Base-by-base conservation (phyloP, 2,888 invertebrate species). In the Carcina quercana region DNA sequence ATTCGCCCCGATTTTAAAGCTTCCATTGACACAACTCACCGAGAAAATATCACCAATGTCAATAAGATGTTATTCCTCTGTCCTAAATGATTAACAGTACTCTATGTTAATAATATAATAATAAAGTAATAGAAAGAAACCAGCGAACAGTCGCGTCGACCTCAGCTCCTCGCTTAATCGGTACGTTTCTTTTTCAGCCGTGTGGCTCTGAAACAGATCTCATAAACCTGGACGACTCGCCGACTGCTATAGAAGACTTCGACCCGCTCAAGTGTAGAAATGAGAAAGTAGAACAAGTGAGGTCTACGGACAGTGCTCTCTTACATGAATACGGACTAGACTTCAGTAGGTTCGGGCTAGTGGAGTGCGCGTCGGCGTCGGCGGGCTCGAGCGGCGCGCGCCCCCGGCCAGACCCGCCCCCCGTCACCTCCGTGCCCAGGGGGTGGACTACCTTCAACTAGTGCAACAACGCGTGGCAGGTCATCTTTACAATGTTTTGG, bases 321-420 rank as follows among this genome's bases (percentile, higher is more conserved):
- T 79, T 92, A 42, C 88, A 89, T 52, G 91, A 92, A 52, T 92
- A 92, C 53, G 92, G 92, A 32, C 73, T 92, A 45, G 89, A 91
- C 68, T 91, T 91, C 44, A 80, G 80, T 43, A 69, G 70, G 38
- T 82, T 76, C 41, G 73, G 69, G 20, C 47, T 80, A 59, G 79
- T 86, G 45, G 87, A 86, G 41, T 76, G 84, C 40, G 57, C 72
- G 27, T 54, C 66, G 8, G 5, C 17, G 17, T 7, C 13, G 28
- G 6, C 19, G 8, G 46, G 62, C n/a, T 55, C 70, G 17, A 68
- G 63, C 39, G 46, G 62, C n/a, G 54, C 70, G 17, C 67, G 63
- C 39, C 37, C 55, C 7, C 52, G 50, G 19, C 51, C 53, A 15
- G 70, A 70, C n/a, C 29, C 25, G 11, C 11, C 28, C 3, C 11